phyloP scores from a whole-genome alignment of 1,140 invertebrate species.

The Rhopalosiphum padi region DNA sequence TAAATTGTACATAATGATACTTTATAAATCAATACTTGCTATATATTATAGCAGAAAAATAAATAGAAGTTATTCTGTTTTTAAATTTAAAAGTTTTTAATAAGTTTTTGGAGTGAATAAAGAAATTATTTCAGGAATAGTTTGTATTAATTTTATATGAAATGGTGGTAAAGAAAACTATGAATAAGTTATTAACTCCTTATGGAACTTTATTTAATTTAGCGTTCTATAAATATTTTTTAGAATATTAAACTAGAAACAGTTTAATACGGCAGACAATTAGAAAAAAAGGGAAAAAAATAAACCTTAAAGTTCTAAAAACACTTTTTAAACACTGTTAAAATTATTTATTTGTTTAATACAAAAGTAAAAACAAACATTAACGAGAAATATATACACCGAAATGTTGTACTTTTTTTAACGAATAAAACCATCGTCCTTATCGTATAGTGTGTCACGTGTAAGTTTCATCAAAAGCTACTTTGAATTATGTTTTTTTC shows the following conservation, averaged over 20 bases:
- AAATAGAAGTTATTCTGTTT: background rate
- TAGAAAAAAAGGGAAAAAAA: background rate
- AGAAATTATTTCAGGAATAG: background rate
- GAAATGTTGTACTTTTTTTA: background rate
- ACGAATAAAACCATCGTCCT: background rate
- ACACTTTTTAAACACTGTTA: background rate
- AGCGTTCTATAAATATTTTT: background rate
- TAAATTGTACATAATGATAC: background rate
- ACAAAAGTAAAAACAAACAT: conserved; percentile 17
- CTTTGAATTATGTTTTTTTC: background rate
- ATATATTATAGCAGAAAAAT: background rate
- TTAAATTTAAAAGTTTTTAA: background rate
- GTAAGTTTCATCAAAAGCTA: conserved; percentile 15
- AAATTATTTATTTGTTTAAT: conserved; percentile 10
- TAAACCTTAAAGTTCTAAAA: background rate
- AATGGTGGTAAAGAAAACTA: background rate
- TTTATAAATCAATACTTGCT: background rate
- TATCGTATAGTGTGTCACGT: conserved; percentile 9
- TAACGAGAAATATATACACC: background rate
- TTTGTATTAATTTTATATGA: background rate
- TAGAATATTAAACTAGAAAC: conserved; percentile 12
- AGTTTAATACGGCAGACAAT: background rate
- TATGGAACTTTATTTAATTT: conserved; percentile 6
- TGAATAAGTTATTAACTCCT: conserved; percentile 6
- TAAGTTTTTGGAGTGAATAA: background rate